Percentiles rank a stretch among this genome's conserved stretches.
These are phyloP conservation scores for Neoitamus cyanurus DNA, from an alignment of 2,888 invertebrate species.

Conservation along the genomic window DNA sequence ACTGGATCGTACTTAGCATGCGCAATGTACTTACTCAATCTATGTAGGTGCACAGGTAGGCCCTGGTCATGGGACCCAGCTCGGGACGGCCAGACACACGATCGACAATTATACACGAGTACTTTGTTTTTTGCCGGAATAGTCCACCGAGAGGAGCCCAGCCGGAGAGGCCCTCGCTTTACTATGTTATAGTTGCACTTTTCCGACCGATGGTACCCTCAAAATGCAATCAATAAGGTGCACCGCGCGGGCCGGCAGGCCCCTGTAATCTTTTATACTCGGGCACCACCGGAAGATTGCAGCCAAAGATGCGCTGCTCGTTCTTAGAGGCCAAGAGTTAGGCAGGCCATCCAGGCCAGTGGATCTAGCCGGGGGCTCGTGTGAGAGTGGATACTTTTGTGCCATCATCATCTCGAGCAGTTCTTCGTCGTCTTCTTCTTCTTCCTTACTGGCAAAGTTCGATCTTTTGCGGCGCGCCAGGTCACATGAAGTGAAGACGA, in stretches of 20 bases:
- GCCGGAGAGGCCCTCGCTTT: not conserved
- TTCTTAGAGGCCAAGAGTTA: conserved; percentile 8
- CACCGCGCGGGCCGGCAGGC: conserved; percentile 14
- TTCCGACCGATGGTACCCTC: conserved; percentile 42
- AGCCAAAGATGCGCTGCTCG: conserved; percentile 34
- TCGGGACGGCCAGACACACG: conserved; percentile 40
- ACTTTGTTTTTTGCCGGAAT: conserved; percentile 45
- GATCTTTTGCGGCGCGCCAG: not conserved
- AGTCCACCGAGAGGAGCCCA: conserved; percentile 12
- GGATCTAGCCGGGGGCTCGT: not conserved
- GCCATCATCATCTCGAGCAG: conserved; percentile 9
- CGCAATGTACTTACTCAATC: conserved; percentile 40
- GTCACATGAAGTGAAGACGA: conserved; percentile 22
- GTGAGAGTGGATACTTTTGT: not conserved
- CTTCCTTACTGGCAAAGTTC: conserved; percentile 21
- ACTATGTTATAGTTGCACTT: conserved; percentile 27
- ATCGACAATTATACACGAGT: conserved; percentile 48
- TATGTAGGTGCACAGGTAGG: conserved; percentile 36
- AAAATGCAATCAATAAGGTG: conserved; percentile 46
- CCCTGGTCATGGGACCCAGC: not conserved
- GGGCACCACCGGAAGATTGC: conserved; percentile 16
- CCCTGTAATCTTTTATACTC: conserved; percentile 37
- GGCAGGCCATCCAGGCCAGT: not conserved
- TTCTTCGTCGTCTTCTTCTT: not conserved
- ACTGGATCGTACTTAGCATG: conserved; percentile 43